Evolutionary conservation across 2,797 vertebrate genomes (phyloP).

Genomic region (Lerista edwardsae): DNA sequence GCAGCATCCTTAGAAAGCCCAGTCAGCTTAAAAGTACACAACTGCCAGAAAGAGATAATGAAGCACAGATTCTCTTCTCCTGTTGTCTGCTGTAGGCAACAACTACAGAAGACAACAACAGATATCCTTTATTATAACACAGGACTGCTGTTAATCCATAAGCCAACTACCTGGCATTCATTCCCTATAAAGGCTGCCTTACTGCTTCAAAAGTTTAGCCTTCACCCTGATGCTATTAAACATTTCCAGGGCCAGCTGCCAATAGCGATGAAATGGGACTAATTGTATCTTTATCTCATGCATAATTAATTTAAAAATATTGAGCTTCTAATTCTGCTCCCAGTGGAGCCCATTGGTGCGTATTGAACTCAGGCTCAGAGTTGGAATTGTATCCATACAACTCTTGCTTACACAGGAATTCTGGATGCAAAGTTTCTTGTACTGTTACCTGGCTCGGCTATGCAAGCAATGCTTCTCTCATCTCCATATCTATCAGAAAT

Average conservation of each 20-base stretch:
- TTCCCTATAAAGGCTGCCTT: constrained; percentile 52
- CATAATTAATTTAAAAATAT: constrained; percentile 66
- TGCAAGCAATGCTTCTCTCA: background rate
- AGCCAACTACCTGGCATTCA: constrained; percentile 57
- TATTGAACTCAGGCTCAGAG: constrained; percentile 13
- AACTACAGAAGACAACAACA: constrained; percentile 42
- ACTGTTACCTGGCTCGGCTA: background rate
- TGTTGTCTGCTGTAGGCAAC: constrained; percentile 58
- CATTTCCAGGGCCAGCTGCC: constrained; percentile 66
- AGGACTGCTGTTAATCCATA: constrained; percentile 63
- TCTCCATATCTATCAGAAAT: background rate
- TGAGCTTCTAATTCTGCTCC: constrained; percentile 45
- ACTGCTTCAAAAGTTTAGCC: constrained; percentile 61
- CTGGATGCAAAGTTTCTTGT: constrained; percentile 5
- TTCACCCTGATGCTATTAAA: constrained; percentile 66
- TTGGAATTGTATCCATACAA: constrained; percentile 51
- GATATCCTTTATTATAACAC: constrained; percentile 53
- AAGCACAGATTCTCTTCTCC: constrained; percentile 46
- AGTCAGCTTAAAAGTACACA: constrained; percentile 18
- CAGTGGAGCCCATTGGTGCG: constrained; percentile 28
- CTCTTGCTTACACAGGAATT: constrained; percentile 9
- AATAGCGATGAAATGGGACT: constrained; percentile 61
- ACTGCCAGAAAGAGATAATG: constrained; percentile 34
- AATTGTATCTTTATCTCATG: constrained; percentile 53
- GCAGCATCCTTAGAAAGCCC: constrained; percentile 11